Evolutionary conservation across 2,888 invertebrate genomes (phyloP).

Genomic region (Balanococcus diminutus): DNA sequence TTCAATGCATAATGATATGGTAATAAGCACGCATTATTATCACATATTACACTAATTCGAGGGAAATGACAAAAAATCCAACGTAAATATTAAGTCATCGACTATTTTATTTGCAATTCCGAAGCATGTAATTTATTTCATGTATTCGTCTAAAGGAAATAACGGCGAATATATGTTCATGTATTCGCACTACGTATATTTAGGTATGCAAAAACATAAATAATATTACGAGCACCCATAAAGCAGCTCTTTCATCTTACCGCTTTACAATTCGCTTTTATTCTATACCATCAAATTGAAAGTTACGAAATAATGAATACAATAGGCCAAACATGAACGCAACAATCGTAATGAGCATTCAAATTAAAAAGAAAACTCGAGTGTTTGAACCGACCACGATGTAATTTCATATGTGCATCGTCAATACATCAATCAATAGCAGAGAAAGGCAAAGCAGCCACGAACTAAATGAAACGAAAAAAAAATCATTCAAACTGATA

Average conservation of each 20-base stretch:
- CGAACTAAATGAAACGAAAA: constrained; percentile 34
- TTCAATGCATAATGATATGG: not conserved
- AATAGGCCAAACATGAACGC: not conserved
- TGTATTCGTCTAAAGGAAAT: not conserved
- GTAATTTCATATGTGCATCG: not conserved
- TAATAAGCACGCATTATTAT: not conserved
- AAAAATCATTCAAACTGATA: constrained; percentile 28
- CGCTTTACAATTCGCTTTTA: not conserved
- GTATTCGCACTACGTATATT: not conserved
- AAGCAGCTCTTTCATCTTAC: not conserved
- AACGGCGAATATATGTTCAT: not conserved
- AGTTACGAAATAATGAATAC: constrained; percentile 9
- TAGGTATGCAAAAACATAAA: not conserved
- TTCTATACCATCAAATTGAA: not conserved
- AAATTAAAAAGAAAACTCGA: constrained; percentile 20
- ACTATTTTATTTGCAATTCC: not conserved
- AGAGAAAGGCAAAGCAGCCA: constrained; percentile 27
- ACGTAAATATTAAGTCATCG: not conserved
- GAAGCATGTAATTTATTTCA: not conserved
- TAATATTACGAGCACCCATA: not conserved
- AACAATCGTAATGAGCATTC: not conserved
- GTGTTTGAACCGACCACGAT: not conserved
- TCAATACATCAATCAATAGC: constrained; percentile 14
- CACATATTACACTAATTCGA: not conserved
- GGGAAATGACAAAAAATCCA: not conserved